These are phyloP conservation scores for Kuschelorhynchus macadamiae DNA, from an alignment of 2,888 invertebrate species.

Conservation along the genomic window DNA sequence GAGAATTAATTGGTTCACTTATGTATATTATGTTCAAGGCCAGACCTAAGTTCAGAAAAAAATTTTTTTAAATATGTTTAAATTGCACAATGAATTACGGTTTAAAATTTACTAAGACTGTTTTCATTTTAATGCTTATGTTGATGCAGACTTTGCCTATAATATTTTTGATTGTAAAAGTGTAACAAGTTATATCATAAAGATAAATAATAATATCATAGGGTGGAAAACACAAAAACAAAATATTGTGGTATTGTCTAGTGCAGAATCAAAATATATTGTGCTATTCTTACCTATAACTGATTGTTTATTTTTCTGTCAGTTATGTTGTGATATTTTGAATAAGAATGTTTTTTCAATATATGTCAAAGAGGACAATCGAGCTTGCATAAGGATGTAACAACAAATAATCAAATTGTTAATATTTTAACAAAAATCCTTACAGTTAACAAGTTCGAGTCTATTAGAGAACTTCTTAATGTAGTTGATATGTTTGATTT, in stretches of 20 bases:
- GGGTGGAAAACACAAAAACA: constrained; percentile 52
- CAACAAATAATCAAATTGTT: no score
- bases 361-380: no score
- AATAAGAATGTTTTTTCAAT: no score
- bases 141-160: constrained; percentile 53
- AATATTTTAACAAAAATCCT: no score
- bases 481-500: no score
- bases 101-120: not conserved
- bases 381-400: no score
- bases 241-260: constrained; percentile 44
- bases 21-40: no score
- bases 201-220: constrained; percentile 49
- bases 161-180: constrained; percentile 48
- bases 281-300: constrained; percentile 48
- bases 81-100: not conserved
- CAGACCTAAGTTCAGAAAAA: no score
- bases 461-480: no score
- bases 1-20: no score
- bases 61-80: not conserved
- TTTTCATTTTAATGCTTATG: constrained; percentile 33
- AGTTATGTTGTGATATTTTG: no score
- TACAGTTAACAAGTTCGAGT: no score
- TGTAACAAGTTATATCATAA: constrained; percentile 50
- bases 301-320: constrained; percentile 48
- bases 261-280: constrained; percentile 52